Evolutionary conservation across 2,888 invertebrate species (phyloP).

Genomic region (Cheilosia scutellata): DNA sequence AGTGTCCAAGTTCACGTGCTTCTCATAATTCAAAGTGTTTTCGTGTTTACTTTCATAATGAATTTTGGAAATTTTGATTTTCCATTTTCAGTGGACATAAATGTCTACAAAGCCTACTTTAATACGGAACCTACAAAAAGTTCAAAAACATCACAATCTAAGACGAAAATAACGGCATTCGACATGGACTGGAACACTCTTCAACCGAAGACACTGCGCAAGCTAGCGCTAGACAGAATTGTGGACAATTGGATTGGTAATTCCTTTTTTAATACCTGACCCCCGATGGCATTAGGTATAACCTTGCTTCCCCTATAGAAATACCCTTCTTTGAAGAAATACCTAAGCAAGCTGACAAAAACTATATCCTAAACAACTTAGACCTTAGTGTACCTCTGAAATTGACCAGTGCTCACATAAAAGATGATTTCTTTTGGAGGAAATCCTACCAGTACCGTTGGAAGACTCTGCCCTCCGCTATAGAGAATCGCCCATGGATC

Average conservation of each 20-base stretch:
- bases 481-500: slow-evolving; percentile 80
- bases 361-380: slow-evolving; percentile 82
- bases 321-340: slow-evolving; percentile 81
- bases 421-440: slow-evolving; percentile 83
- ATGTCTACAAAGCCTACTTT: slow-evolving; percentile 83
- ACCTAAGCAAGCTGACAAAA: slow-evolving; percentile 81
- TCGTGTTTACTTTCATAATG: background rate
- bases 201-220: slow-evolving; percentile 81
- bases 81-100: slow-evolving; percentile 82
- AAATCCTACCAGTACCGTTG: slow-evolving; percentile 82
- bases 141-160: slow-evolving; percentile 77
- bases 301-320: slow-evolving; percentile 77
- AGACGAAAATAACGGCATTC: slow-evolving; percentile 70
- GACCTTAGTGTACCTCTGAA: slow-evolving; percentile 81
- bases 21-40: background rate
- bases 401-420: slow-evolving; percentile 81
- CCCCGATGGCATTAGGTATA: background rate
- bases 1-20: too few species aligned
- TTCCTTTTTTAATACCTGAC: too few species aligned
- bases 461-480: slow-evolving; percentile 77
- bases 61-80: slow-evolving; percentile 77
- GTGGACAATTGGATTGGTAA: slow-evolving; percentile 82
- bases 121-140: slow-evolving; percentile 78
- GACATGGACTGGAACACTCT: slow-evolving; percentile 78
- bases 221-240: slow-evolving; percentile 82